These are phyloP conservation scores for Conistra vaccinii DNA, from an alignment of 2,888 invertebrate genomes.

Conservation along the genomic window DNA sequence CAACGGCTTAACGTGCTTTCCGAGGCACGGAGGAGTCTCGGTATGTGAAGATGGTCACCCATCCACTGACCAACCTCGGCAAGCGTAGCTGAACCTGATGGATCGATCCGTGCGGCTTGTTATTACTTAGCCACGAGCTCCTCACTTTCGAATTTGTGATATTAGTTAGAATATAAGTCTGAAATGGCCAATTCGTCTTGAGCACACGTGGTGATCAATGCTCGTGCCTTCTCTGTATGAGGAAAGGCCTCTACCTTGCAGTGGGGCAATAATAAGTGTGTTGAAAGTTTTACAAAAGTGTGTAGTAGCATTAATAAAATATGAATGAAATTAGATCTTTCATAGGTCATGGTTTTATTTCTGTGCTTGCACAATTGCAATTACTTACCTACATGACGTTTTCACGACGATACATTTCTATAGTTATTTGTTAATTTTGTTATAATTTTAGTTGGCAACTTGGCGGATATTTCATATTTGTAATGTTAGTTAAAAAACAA, in stretches of 20 bases:
- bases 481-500: neutral
- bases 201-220: too few relatives aligned
- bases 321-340: neutral
- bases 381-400: neutral
- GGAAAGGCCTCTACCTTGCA: neutral
- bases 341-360: slow-evolving; percentile 18
- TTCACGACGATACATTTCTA: neutral
- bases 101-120: too few relatives aligned
- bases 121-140: too few relatives aligned
- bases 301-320: neutral
- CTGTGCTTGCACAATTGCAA: neutral
- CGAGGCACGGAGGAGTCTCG: too few relatives aligned
- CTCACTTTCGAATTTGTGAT: too few relatives aligned
- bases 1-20: too few relatives aligned
- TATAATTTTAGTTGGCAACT: neutral
- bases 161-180: too few relatives aligned
- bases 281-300: neutral
- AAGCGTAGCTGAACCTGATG: too few relatives aligned
- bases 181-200: too few relatives aligned
- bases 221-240: neutral
- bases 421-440: neutral
- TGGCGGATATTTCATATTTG: neutral
- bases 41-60: too few relatives aligned
- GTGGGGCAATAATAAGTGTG: neutral
- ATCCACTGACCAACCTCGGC: too few relatives aligned